Evolutionary conservation across 2,888 invertebrate genomes (phyloP), one percentile per base, ranked within the genome.

Genomic region (Pyrochroa serraticornis): DNA sequence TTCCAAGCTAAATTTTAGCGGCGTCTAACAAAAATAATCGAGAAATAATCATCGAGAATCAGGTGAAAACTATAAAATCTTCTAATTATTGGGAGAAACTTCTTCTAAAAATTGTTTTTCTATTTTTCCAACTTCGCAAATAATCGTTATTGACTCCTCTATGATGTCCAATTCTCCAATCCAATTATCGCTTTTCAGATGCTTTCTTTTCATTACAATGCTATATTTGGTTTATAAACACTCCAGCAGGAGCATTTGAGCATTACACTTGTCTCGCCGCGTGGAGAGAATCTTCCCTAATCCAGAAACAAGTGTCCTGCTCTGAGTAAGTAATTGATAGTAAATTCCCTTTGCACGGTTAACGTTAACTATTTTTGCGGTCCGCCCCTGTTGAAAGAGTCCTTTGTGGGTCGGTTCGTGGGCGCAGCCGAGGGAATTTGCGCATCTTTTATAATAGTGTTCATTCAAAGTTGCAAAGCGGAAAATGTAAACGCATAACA

Each of bases 401-500:
- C 43, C 51, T 45, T 33, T 52, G 52, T 45, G 45, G 13, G 39
- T 38, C 53, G 7, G 39, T 53, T 53, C 46, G 46, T 46, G 53
- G 46, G 53, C 46, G 46, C 53, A 39, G 46, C 54, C 47, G 48
- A 38, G 54, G 48, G 49, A 48, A 48, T 63, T 58, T 66, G 66
- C 65, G 64, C 64, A 66, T 69, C 70, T 70, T 69, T 70, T 70
- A 68, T 71, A 70, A 69, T 70, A 64, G 65, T 58, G 48, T 51
- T 62, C 63, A 69, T 71, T 70, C 64, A 61, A 54, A 66, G 60
- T 63, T 61, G 64, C 61, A 58, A 53, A 56, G 66, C 66, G 73
- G 70, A 71, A 73, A 73, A 71, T 73, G 67, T 68, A 69, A 70
- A 71, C 69, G 69, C 70, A 69, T 69, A 64, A 66, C 62, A 54